Evolutionary conservation across 2,888 invertebrate species (phyloP).

Genomic region (Ernsta delagoae): DNA sequence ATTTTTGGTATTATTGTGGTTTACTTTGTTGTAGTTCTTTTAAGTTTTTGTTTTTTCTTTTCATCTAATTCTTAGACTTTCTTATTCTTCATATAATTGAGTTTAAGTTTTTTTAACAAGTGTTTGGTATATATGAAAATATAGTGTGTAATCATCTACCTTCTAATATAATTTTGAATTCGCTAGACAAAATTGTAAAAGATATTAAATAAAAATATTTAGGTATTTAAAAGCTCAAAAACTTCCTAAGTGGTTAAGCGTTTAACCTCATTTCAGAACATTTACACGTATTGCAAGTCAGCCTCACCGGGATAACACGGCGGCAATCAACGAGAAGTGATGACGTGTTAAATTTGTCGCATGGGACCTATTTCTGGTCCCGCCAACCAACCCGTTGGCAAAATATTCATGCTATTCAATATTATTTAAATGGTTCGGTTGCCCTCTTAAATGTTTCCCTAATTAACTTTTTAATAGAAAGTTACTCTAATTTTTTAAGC

Average conservation of each 20-base stretch:
- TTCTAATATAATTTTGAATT: too few species aligned
- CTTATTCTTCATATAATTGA: too few species aligned
- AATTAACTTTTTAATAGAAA: too few species aligned
- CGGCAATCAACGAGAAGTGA: constrained; percentile 23
- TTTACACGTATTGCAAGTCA: constrained; percentile 12
- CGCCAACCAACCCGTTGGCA: constrained; percentile 4
- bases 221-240: neutral
- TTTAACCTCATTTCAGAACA: neutral
- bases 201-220: neutral
- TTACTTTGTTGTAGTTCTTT: neutral
- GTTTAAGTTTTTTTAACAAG: too few species aligned
- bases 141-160: too few species aligned
- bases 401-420: constrained; percentile 3
- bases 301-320: constrained; percentile 7
- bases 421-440: neutral
- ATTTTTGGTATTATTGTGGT: constrained; percentile 38
- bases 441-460: neutral
- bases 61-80: neutral
- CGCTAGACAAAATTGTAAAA: too few species aligned
- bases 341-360: constrained; percentile 20
- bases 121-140: too few species aligned
- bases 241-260: neutral
- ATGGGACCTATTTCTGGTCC: constrained; percentile 8
- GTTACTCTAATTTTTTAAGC: too few species aligned
- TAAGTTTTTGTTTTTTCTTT: neutral